Base-by-base conservation (phyloP, 2,888 invertebrate species). In the Meiosimyza platycephala region DNA sequence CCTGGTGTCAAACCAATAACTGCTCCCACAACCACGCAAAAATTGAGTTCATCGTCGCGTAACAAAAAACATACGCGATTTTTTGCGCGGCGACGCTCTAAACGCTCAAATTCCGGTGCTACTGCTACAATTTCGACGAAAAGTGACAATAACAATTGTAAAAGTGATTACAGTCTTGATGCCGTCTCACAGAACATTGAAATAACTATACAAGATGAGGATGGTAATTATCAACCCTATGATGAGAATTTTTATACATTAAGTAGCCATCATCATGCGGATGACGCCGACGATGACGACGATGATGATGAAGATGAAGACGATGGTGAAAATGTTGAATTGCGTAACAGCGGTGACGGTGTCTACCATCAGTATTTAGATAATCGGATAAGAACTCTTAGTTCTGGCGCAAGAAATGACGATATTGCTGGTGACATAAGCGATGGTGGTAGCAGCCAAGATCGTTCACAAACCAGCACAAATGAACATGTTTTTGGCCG, bases 131-230 rank as follows among this genome's bases (percentile, higher is more conserved):
- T 57, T 13, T 52, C 33, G 12, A 64, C 62, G 12, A 74, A 72
- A 50, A 74, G 74, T 55, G 59, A 54, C 16, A 79, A 78, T 60
- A 73, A 74, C 52, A 76, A 78, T 66, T 75, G 75, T 71, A 81
- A 80, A 60, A 86, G 84, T 79, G 84, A 86, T 74, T 84, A 83
- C 74, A 85, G 83, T 74, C 79, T 87, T 76, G 85, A 86, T 77
- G 80, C 84, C 18, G 78, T 85, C 52, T 86, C 86, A 72, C 87
- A 86, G 70, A 86, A 84, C 78, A 86, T 87, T 72, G 87, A 87
- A 77, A 87, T 87, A 40, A 85, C 83, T 63, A 85, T 87, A 71
- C 86, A 87, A 78, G 87, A 87, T 71, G 86, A 84, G 76, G 83
- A 86, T 77, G 86, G 86, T 28, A 85, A 86, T 73, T 84, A 80